Base-by-base conservation (phyloP, 2,797 vertebrate genomes). In the Dermochelys coriacea region DNA sequence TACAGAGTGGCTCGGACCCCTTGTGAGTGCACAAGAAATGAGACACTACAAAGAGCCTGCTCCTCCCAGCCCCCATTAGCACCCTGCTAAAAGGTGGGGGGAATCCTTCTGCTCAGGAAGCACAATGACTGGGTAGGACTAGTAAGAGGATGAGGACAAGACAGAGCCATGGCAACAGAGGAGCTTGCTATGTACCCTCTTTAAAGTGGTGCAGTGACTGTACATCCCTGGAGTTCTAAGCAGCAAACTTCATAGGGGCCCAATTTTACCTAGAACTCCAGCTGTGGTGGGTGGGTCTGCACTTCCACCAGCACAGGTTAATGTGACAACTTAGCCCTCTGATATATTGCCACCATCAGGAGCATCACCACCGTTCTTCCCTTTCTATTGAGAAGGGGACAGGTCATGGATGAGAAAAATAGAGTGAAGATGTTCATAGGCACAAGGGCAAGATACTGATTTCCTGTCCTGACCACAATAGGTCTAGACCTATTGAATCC, bases 251-350 rank as follows among this genome's bases (percentile, higher is more conserved):
- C 51, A 31, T 34, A 37, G 23, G 49, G 37, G 47, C 34, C 50
- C 1, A 6, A 19, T 27, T 29, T 12, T 29, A 82, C 45, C 27
- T 8, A 37, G 25, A 90, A 6, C 27, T 15, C 81, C 83, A 2
- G 4, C 68, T 80, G 41, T 34, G 6, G 27, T 47, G 85, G 18
- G 4, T 4, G 59, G 3, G 12, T 10, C 27, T 31, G n/a, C n/a
- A 81, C 16, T 6, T 14, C 0, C 0, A 14, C 16, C 61, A 82
- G 78, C 82, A 81, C 29, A 49, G 34, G 50, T 0, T 34, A 47
- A 49, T 19, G 79, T 27, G 82, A 71, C 7, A 1, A 77, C 86
- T 37, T 23, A 4, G 50, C 27, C 18, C 18, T 75, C 52, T 23
- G 8, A 57, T 4, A 2, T 29, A 18, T 0, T 64, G 81, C 11